Evolutionary conservation across 2,888 invertebrate species (phyloP).

Genomic region (Scrobipalpa costella): DNA sequence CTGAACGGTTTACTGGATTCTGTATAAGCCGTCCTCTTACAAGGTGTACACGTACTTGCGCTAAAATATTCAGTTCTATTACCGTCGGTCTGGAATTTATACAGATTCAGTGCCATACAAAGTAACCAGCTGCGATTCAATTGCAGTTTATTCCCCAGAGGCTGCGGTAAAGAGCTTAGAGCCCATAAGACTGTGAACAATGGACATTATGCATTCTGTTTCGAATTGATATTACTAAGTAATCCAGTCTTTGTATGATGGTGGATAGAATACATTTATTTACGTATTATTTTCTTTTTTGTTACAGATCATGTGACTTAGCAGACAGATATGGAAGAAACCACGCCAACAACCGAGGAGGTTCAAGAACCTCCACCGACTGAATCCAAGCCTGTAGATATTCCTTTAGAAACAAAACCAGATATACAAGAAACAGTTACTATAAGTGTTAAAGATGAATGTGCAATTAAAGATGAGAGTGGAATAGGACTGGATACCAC

Average conservation of each 20-base stretch:
- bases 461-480: conserved; percentile 52
- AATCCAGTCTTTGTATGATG: conserved; percentile 40
- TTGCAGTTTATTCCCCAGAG: conserved; percentile 20
- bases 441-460: conserved; percentile 33
- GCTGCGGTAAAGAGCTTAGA: background rate
- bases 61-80: conserved; percentile 23
- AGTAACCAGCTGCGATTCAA: conserved; percentile 18
- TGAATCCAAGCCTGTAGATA: conserved; percentile 47
- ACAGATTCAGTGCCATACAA: conserved; percentile 14
- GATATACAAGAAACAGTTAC: conserved; percentile 40
- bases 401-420: conserved; percentile 41
- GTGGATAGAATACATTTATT: background rate
- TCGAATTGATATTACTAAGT: conserved; percentile 8
- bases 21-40: conserved; percentile 27
- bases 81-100: conserved; percentile 24
- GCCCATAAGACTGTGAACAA: conserved; percentile 11
- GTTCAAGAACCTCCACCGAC: conserved; percentile 43
- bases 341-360: conserved; percentile 47
- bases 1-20: conserved; percentile 22
- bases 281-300: conserved; percentile 44
- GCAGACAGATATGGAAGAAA: conserved; percentile 67
- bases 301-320: conserved; percentile 75
- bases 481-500: conserved; percentile 50
- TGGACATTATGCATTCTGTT: conserved; percentile 20
- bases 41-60: conserved; percentile 20